A percentile compares a stretch with the other conserved stretches of the same genome.
Conservation (phyloP, 2,797 vertebrate species). For the Gobionotothen gibberifrons region DNA sequence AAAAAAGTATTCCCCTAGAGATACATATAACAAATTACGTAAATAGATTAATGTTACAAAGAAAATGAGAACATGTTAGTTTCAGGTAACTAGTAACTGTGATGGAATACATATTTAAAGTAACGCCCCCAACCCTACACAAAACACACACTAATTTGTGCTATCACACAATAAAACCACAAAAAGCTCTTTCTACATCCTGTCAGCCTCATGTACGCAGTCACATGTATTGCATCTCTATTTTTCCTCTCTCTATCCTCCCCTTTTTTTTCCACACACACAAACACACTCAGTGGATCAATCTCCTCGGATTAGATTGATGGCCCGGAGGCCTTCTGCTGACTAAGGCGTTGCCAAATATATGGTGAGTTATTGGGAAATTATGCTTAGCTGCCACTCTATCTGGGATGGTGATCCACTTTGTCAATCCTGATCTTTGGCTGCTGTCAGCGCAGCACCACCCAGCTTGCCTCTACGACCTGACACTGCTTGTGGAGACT, state of each 20-base stretch:
- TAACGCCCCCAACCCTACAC: too few relatives aligned
- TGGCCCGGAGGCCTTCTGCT: constrained; percentile 75
- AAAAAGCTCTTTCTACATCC: constrained; percentile 16
- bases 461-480: constrained; percentile 52
- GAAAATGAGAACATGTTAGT: too few relatives aligned
- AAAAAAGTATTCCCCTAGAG: too few relatives aligned
- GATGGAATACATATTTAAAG: too few relatives aligned
- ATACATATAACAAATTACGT: too few relatives aligned
- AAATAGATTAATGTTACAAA: too few relatives aligned
- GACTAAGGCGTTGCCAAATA: constrained; percentile 79
- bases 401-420: constrained; percentile 71
- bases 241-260: too few relatives aligned
- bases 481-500: constrained; percentile 19
- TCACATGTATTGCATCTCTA: constrained; percentile 29
- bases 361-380: constrained; percentile 75
- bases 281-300: constrained; percentile 70
- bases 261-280: constrained; percentile 24
- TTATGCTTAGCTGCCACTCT: constrained; percentile 71
- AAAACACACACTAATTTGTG: constrained; percentile 25
- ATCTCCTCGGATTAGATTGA: constrained; percentile 77
- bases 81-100: too few relatives aligned
- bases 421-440: constrained; percentile 78
- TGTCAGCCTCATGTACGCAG: constrained; percentile 11
- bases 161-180: constrained; percentile 30
- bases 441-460: constrained; percentile 67